These are phyloP conservation scores for Umimayanthus kanabou DNA, from an alignment of 92 coral and sea anemone species.

Conservation along the genomic window DNA sequence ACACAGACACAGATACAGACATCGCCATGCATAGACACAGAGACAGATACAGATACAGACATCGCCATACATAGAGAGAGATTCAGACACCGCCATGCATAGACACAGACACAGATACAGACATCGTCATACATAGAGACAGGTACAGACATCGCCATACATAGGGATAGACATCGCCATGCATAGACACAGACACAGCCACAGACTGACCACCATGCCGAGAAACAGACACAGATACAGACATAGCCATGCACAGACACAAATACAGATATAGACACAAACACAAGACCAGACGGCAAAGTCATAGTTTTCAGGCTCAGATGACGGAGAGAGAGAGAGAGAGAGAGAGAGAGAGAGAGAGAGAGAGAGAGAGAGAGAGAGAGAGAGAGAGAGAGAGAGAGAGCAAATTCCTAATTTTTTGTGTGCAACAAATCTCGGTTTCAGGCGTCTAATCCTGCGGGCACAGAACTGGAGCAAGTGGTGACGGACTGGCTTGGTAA, in stretches of 20 bases:
- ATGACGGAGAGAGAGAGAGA: too few relatives aligned
- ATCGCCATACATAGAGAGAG: background rate
- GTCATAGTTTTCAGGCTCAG: too few relatives aligned
- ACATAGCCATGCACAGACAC: background rate
- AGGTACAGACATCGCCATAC: background rate
- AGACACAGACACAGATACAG: too few relatives aligned
- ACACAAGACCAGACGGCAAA: too few relatives aligned
- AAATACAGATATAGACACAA: background rate
- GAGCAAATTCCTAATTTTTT: too few relatives aligned
- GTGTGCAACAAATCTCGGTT: background rate
- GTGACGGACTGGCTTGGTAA: slow-evolving; percentile 37
- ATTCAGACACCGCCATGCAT: background rate
- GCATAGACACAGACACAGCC: too few relatives aligned
- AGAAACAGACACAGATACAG: background rate
- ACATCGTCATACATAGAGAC: background rate
- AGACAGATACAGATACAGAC: background rate
- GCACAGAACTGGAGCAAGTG: slow-evolving; percentile 32
- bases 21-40: background rate
- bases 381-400: too few relatives aligned
- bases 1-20: background rate
- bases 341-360: too few relatives aligned
- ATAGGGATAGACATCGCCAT: background rate
- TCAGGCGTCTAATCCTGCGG: slow-evolving; percentile 30
- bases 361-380: too few relatives aligned
- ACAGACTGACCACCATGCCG: too few relatives aligned